Evolutionary conservation across 2,797 vertebrate species (phyloP), one percentile per base, ranked within the genome.

Genomic region (Graptemys geographica): DNA sequence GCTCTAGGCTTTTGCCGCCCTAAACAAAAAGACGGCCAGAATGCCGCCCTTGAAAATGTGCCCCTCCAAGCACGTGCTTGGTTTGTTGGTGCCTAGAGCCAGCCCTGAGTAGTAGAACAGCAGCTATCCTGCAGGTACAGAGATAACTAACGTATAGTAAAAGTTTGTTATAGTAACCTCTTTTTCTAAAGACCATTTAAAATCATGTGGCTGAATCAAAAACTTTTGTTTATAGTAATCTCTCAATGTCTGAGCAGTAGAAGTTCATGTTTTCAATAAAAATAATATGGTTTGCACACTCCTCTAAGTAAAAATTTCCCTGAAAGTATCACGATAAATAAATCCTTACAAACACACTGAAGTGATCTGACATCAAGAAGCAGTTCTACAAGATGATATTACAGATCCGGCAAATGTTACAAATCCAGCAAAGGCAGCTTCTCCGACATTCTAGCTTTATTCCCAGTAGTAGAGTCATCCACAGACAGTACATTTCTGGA

Each of bases 321-420:
- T 76, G 55, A 78, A 94, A 95, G 84, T 87, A 79, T 81, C 53
- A 65, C 41, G 85, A 93, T 94, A 96, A 97, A 96, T 96, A 96
- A 97, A 96, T 96, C 80, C 69, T 94, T 84, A 41, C 83, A 92
- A 94, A 91, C 76, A 74, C 78, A 92, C 65, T 81, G 28, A 96
- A 92, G 72, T 53, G 2, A 93, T 94, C 91, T 87, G 84, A 96
- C 86, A 93, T 18, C 41, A 90, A 83, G 65, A 94, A 92, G 72
- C 74, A 82, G 87, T 90, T 95, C 82, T 92, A 87, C 55, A 95
- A 96, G 88, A 87, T 85, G 59, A 62, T 65, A 90, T 80, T 94
- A 94, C 65, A 59, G 52, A 96, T 92, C 41, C 78, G 93, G 89
- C 80, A 92, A 93, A 94, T 65, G 93, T 80, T 94, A 94, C 74